Percentiles rank a stretch among this genome's conserved stretches.
phyloP scores from a whole-genome alignment of 2,888 invertebrate species.

The Amblyjoppa fuscipennis region DNA sequence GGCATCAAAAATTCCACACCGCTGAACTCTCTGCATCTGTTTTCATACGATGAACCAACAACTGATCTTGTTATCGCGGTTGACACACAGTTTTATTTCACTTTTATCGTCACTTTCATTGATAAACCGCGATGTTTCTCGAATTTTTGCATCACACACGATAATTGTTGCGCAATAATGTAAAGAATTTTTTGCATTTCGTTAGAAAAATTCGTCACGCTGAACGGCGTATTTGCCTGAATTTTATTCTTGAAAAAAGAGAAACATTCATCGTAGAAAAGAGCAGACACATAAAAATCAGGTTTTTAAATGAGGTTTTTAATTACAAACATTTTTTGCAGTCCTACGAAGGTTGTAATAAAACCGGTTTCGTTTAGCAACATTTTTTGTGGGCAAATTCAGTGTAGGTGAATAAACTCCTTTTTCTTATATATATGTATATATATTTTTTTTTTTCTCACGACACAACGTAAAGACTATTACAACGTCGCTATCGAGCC shows the following conservation, averaged over 20 bases:
- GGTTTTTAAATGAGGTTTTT: too few species aligned
- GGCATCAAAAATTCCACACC: background rate
- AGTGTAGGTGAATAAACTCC: background rate
- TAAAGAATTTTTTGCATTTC: too few species aligned
- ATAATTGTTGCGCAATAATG: too few species aligned
- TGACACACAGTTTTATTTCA: background rate
- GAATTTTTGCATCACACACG: background rate
- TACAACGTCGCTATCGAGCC: constrained; percentile 26
- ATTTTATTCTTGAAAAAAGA: too few species aligned
- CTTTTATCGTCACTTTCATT: background rate
- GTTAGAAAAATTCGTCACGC: background rate
- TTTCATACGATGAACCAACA: background rate
- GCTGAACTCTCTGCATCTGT: background rate
- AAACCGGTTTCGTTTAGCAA: background rate
- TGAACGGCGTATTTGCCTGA: background rate
- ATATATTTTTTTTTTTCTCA: constrained; percentile 1
- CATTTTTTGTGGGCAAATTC: background rate
- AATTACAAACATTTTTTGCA: too few species aligned
- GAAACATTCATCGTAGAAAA: too few species aligned
- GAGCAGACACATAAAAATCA: too few species aligned
- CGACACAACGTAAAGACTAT: background rate
- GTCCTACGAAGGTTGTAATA: background rate
- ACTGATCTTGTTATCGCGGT: background rate
- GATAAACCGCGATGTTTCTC: background rate
- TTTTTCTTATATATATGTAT: background rate